Conservation (phyloP, 1,140 invertebrate species). For the Epicauta chinensis region DNA sequence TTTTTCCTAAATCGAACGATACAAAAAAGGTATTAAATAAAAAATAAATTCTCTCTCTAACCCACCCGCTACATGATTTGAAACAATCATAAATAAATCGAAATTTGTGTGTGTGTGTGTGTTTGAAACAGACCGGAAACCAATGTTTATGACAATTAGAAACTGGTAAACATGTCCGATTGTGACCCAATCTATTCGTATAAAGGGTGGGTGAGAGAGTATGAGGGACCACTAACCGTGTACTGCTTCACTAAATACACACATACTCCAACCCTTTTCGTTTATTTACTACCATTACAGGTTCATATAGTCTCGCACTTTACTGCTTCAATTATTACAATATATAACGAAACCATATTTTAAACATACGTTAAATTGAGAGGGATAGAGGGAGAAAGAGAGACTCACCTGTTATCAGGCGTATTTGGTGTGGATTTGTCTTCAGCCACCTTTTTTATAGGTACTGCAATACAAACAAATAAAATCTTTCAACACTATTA, state of each 20-base stretch:
- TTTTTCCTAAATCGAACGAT: slow-evolving; percentile 14
- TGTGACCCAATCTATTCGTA: background rate
- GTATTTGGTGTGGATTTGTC: slow-evolving; percentile 2
- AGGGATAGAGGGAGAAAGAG: background rate
- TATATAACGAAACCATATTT: slow-evolving; percentile 2
- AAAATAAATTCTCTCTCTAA: too few species aligned
- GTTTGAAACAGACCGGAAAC: slow-evolving; percentile 20
- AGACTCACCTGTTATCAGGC: slow-evolving; percentile 1
- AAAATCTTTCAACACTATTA: too few species aligned
- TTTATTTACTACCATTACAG: slow-evolving; percentile 12
- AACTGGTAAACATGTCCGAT: slow-evolving; percentile 17
- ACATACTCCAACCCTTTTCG: slow-evolving; percentile 2
- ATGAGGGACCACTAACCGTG: background rate
- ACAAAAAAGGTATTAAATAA: too few species aligned
- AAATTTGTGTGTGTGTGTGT: too few species aligned
- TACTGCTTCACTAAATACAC: slow-evolving; percentile 6
- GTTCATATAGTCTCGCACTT: slow-evolving; percentile 12
- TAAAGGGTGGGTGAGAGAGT: too few species aligned
- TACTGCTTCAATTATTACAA: slow-evolving; percentile 14
- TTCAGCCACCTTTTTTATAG: background rate
- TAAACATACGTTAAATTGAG: background rate
- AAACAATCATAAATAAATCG: too few species aligned
- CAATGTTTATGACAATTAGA: slow-evolving; percentile 20
- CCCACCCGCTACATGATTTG: too few species aligned
- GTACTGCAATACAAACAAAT: slow-evolving; percentile 1